A percentile compares a stretch with the other conserved stretches of the same genome.
Conservation (phyloP, 2,113 vertebrate genomes). For the Macquaria ambigua region DNA sequence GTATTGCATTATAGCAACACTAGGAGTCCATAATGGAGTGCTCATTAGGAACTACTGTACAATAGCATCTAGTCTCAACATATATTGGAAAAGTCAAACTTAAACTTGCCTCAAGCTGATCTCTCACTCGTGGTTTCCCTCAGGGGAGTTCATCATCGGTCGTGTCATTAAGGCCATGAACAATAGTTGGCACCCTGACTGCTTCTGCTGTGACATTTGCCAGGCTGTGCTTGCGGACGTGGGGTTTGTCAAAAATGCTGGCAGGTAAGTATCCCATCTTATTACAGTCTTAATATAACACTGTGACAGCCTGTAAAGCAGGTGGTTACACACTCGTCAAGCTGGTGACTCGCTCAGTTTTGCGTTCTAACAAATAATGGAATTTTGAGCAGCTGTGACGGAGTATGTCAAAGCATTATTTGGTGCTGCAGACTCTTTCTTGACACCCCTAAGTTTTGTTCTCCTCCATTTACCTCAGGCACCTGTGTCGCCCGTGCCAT, state of each 20-base stretch:
- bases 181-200: slow-evolving; percentile 99
- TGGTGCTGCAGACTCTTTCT: slow-evolving; percentile 5
- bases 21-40: not conserved
- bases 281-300: slow-evolving; percentile 49
- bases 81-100: slow-evolving; percentile 26
- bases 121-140: slow-evolving; percentile 48
- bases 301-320: slow-evolving; percentile 39
- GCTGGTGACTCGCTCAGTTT: slow-evolving; percentile 22
- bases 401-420: slow-evolving; percentile 23
- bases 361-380: slow-evolving; percentile 23
- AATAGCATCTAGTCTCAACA: not conserved
- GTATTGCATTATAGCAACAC: slow-evolving; percentile 23
- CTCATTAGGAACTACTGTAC: slow-evolving; percentile 7
- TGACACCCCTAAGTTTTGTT: slow-evolving; percentile 15
- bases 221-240: slow-evolving; percentile 94
- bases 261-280: slow-evolving; percentile 87
- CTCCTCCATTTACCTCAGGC: slow-evolving; percentile 80
- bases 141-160: slow-evolving; percentile 99
- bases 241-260: slow-evolving; percentile 99
- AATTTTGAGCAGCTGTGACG: slow-evolving; percentile 25
- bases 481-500: slow-evolving; percentile 97
- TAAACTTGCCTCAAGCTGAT: slow-evolving; percentile 28
- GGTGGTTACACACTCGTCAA: slow-evolving; percentile 33
- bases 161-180: slow-evolving; percentile 99
- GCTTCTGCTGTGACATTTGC: slow-evolving; percentile 98